Evolutionary conservation across 2,113 vertebrate species (phyloP).

Genomic region (Actenoides hombroni): DNA sequence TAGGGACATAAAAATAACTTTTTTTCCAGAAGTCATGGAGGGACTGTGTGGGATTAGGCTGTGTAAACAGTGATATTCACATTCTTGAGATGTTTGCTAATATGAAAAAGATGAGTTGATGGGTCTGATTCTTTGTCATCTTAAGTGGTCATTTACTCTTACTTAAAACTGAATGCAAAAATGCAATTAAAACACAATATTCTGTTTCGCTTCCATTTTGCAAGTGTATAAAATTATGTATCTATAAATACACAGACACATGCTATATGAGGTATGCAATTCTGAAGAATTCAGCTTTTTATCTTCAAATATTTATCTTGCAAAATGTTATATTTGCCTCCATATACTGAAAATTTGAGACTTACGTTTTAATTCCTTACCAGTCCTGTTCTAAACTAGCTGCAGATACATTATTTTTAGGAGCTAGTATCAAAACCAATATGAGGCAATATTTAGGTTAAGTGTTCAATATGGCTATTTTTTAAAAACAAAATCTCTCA

Average conservation of each 20-base stretch:
- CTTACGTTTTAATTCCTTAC: neutral
- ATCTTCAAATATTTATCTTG: neutral
- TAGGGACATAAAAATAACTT: neutral
- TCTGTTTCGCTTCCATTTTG: neutral
- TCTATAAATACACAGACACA: neutral
- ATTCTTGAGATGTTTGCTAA: neutral
- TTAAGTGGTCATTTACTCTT: neutral
- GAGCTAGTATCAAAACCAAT: neutral
- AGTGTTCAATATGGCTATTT: neutral
- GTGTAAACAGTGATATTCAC: neutral
- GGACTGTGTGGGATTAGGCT: neutral
- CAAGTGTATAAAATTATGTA: neutral
- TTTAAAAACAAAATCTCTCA: neutral
- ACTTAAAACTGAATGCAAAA: constrained; percentile 3
- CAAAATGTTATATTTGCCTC: neutral
- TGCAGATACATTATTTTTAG: neutral
- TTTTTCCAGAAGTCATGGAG: neutral
- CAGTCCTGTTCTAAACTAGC: neutral
- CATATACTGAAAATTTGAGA: neutral
- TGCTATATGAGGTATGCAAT: neutral
- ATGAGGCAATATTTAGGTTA: neutral
- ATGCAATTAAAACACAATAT: neutral
- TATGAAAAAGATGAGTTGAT: neutral
- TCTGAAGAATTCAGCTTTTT: neutral
- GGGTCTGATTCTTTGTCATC: neutral